Percentiles rank a stretch among this genome's conserved stretches.
Conservation (phyloP, 1,140 invertebrate species). For the Magallana ariakensis region DNA sequence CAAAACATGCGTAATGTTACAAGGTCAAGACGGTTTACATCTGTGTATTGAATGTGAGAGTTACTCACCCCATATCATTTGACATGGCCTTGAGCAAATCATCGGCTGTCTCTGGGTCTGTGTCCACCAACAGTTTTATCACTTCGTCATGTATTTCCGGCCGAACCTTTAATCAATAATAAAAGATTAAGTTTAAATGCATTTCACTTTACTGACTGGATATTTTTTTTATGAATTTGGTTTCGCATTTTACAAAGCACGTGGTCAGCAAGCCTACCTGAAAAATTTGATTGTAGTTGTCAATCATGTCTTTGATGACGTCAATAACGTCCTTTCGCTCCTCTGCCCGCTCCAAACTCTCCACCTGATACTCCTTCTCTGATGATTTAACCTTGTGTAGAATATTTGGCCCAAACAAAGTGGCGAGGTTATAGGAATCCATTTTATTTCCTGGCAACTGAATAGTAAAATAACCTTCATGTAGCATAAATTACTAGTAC, state of each 20-base stretch:
- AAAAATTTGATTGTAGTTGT: slow-evolving; percentile 88
- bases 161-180: slow-evolving; percentile 82
- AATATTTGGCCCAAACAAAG: slow-evolving; percentile 95
- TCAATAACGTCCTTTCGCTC: slow-evolving; percentile 93
- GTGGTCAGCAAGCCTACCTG: slow-evolving; percentile 77
- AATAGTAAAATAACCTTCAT: slow-evolving; percentile 15
- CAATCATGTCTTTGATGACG: slow-evolving; percentile 90
- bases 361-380: slow-evolving; percentile 81
- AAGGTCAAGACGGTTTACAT: no score
- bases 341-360: slow-evolving; percentile 85
- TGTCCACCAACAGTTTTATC: slow-evolving; percentile 91
- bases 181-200: background rate
- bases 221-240: no score
- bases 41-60: no score
- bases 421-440: slow-evolving; percentile 94
- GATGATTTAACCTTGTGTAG: slow-evolving; percentile 86
- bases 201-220: background rate
- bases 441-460: slow-evolving; percentile 92
- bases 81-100: slow-evolving; percentile 82
- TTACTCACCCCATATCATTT: slow-evolving; percentile 79
- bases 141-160: slow-evolving; percentile 91
- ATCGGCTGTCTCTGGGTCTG: slow-evolving; percentile 89
- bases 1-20: no score
- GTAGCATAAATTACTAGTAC: slow-evolving; percentile 1
- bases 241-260: no score